Evolutionary conservation across 2,113 vertebrate genomes (phyloP).

Genomic region (Catharus minimus): DNA sequence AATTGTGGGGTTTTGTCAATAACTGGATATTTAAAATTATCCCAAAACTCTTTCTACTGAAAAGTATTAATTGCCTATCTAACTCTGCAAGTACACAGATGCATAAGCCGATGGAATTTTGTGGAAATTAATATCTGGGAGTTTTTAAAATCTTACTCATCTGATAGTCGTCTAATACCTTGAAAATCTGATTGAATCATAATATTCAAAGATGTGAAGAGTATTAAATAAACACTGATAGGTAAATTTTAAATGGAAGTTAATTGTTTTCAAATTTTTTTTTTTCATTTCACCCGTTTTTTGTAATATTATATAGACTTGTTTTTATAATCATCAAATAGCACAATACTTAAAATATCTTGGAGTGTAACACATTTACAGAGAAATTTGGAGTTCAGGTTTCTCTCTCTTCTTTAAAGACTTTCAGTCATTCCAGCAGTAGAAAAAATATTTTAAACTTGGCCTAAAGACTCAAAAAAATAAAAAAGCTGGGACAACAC

Average conservation of each 20-base stretch:
- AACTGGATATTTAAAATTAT: neutral
- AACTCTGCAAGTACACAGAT: neutral
- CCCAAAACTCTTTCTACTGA: neutral
- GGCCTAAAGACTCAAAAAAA: neutral
- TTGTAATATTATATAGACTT: neutral
- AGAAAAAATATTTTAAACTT: neutral
- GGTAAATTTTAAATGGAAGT: neutral
- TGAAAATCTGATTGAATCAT: neutral
- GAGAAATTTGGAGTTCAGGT: neutral
- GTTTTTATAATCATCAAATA: neutral
- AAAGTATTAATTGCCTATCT: neutral
- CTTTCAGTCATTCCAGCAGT: neutral
- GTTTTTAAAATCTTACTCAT: neutral
- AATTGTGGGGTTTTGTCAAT: neutral
- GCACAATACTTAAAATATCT: neutral
- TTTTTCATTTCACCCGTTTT: neutral
- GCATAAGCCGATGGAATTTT: neutral
- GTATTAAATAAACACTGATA: neutral
- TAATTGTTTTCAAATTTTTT: neutral
- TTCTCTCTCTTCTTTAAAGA: neutral
- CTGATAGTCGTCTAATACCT: neutral
- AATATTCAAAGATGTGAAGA: neutral
- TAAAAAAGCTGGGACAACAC: neutral
- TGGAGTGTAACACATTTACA: neutral
- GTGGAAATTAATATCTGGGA: neutral